Conservation (phyloP, 2,888 invertebrate genomes). For the Phaonia tiefii region DNA sequence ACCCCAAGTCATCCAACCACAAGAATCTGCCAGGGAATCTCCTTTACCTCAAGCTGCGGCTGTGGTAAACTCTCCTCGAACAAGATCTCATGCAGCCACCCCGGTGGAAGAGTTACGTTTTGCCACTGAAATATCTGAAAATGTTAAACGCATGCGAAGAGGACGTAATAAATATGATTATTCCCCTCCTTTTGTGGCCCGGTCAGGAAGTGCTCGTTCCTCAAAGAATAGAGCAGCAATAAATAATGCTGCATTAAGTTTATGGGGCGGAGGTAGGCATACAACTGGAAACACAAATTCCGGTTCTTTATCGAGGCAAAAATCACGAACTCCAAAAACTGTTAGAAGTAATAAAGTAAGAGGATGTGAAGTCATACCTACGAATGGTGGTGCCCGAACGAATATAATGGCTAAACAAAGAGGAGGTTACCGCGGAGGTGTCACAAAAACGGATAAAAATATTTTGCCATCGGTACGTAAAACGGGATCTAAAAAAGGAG, state of each 20-base stretch:
- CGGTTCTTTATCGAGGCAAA: background rate
- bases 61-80: slow-evolving; percentile 68
- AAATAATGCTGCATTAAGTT: slow-evolving; percentile 43
- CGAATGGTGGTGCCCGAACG: background rate
- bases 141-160: slow-evolving; percentile 78
- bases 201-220: slow-evolving; percentile 57
- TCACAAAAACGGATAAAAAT: slow-evolving; percentile 51
- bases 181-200: slow-evolving; percentile 71
- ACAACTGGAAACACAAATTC: background rate
- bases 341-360: background rate
- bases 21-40: slow-evolving; percentile 39
- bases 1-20: slow-evolving; percentile 19
- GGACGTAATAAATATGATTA: slow-evolving; percentile 78
- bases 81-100: slow-evolving; percentile 74
- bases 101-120: slow-evolving; percentile 77
- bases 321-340: slow-evolving; percentile 35
- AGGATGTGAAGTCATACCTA: background rate
- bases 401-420: slow-evolving; percentile 20
- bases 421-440: slow-evolving; percentile 62
- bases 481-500: slow-evolving; percentile 75
- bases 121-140: slow-evolving; percentile 79
- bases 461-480: slow-evolving; percentile 73
- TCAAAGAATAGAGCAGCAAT: slow-evolving; percentile 21
- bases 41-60: slow-evolving; percentile 44
- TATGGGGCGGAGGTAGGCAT: slow-evolving; percentile 4